Base-by-base conservation (phyloP, 2,888 invertebrate genomes). In the Rhogogaster chlorosoma region DNA sequence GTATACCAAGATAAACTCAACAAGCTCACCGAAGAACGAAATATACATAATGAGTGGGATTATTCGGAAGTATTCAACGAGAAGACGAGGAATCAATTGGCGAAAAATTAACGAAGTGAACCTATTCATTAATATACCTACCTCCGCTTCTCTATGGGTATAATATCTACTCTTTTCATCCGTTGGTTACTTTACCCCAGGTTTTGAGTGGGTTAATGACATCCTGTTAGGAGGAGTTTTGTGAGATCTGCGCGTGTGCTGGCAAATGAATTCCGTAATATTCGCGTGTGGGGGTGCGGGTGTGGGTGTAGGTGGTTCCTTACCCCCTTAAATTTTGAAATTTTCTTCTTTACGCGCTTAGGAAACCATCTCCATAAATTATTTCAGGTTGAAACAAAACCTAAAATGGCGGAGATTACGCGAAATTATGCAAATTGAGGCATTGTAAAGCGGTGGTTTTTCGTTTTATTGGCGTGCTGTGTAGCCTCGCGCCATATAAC, bases 391-490 rank as follows among this genome's bases (percentile, higher is more conserved):
- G 70, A 71, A 78, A 71, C 89, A 89, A 90, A 87, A 89, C 86
- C 88, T 86, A 92, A 93, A 93, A 93, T 93, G 91, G 91, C 90
- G 90, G 92, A 92, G 93, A 93, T 93, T 93, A 93, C 92, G 91
- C 90, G 93, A 92, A 92, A 93, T 93, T 93, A 93, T 93, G 93
- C 90, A 93, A 93, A 93, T 92, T 83, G 57, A 82, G 89, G 92
- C 91, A 92, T 92, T 92, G 92, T 92, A 90, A 92, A 91, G 89
- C 89, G 89, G 89, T 87, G 88, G 91, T 92, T 93, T 93, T 92
- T 93, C 91, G 91, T 93, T 93, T 93, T 93, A 93, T 93, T 92
- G 91, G 93, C 88, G 87, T 90, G 89, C 88, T 67, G 42, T 83
- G 67, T 36, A 89, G 90, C 88, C 92, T 91, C 91, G 92, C 92